phyloP scores from a whole-genome alignment of 92 coral and sea anemone genomes.

The Desmophyllum pertusum region DNA sequence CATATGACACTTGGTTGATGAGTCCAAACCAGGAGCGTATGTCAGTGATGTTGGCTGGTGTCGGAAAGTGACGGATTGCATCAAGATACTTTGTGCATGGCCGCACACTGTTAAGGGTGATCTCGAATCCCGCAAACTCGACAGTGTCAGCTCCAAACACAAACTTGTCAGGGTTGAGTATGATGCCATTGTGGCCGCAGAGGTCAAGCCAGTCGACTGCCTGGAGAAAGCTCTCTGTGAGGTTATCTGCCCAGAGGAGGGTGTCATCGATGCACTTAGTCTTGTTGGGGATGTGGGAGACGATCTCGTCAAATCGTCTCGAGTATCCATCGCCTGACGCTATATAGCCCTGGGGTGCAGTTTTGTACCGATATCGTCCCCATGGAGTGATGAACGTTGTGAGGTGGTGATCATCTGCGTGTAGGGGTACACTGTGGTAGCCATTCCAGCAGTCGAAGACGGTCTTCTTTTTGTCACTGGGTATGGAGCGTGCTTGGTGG shows the following conservation, averaged over 20 bases:
- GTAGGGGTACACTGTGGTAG: slow-evolving; percentile 66
- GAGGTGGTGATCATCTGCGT: slow-evolving; percentile 56
- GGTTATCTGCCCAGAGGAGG: slow-evolving; percentile 40
- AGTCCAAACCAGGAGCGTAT: slow-evolving; percentile 54
- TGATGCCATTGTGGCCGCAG: neutral
- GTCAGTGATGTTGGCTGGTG: slow-evolving; percentile 46
- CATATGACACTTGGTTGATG: slow-evolving; percentile 53
- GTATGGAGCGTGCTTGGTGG: slow-evolving; percentile 64
- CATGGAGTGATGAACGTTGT: slow-evolving; percentile 75
- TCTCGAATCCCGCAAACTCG: neutral
- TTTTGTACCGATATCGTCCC: slow-evolving; percentile 71
- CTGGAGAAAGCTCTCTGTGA: slow-evolving; percentile 1
- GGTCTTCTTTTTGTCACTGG: slow-evolving; percentile 35
- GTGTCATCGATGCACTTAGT: slow-evolving; percentile 25
- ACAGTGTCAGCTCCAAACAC: too few species aligned
- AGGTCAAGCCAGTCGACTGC: neutral
- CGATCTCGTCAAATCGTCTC: slow-evolving; percentile 48
- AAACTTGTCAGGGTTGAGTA: too few species aligned
- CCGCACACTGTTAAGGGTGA: slow-evolving; percentile 34
- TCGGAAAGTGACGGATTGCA: slow-evolving; percentile 49
- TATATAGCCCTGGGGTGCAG: slow-evolving; percentile 70
- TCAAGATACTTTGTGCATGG: slow-evolving; percentile 51
- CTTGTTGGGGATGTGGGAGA: slow-evolving; percentile 20
- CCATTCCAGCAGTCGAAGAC: slow-evolving; percentile 62
- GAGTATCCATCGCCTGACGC: slow-evolving; percentile 60